Evolutionary conservation across 2,888 invertebrate species (phyloP).

Genomic region (Lycaena phlaeas): DNA sequence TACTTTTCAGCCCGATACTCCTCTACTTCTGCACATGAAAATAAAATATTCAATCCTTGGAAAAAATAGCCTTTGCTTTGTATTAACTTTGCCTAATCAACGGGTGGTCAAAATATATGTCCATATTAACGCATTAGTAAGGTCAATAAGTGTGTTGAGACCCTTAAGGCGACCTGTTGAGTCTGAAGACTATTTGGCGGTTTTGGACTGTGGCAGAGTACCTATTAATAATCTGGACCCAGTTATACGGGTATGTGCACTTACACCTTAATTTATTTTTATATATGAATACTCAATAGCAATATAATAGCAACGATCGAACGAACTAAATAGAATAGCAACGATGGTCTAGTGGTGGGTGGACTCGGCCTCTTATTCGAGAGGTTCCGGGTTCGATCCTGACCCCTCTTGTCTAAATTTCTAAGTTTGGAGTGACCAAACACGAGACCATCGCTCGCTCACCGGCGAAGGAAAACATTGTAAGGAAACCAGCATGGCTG

Average conservation of each 20-base stretch:
- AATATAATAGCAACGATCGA: too few relatives aligned
- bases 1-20: constrained; percentile 39
- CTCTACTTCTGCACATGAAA: constrained; percentile 37
- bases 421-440: too few relatives aligned
- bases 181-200: constrained; percentile 35
- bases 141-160: constrained; percentile 39
- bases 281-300: too few relatives aligned
- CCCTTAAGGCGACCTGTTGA: constrained; percentile 40
- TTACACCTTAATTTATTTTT: too few relatives aligned
- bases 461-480: too few relatives aligned
- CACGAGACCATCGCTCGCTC: too few relatives aligned
- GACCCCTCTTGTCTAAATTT: too few relatives aligned
- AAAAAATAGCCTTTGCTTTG: constrained; percentile 42
- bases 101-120: constrained; percentile 40
- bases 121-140: constrained; percentile 37
- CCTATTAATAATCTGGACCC: constrained; percentile 65
- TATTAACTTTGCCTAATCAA: constrained; percentile 51
- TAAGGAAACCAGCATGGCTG: too few relatives aligned
- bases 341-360: too few relatives aligned
- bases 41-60: constrained; percentile 43
- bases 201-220: constrained; percentile 55
- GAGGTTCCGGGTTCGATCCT: too few relatives aligned
- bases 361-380: too few relatives aligned
- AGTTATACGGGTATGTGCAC: constrained; percentile 53
- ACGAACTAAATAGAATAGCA: too few relatives aligned